Evolutionary conservation across 2,797 vertebrate species (phyloP).

Genomic region (Aphelocoma californica): DNA sequence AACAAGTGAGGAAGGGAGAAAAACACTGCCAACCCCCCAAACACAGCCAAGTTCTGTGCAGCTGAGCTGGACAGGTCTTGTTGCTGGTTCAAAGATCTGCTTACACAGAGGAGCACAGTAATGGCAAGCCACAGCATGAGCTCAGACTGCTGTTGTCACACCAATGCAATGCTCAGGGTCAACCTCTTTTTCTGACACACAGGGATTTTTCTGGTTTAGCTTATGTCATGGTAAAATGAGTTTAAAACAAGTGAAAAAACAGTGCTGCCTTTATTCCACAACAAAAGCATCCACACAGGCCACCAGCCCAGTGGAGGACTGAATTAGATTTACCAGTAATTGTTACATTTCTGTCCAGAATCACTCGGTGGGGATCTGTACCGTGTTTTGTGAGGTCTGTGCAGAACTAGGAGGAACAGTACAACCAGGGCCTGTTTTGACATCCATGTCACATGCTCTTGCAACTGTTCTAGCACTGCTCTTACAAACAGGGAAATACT

Average conservation of each 20-base stretch:
- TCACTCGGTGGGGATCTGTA: background rate
- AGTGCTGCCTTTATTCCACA: background rate
- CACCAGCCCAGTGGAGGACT: background rate
- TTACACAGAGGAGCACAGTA: background rate
- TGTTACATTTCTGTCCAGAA: background rate
- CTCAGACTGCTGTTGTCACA: background rate
- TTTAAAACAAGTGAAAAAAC: background rate
- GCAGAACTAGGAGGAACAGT: background rate
- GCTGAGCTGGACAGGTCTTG: background rate
- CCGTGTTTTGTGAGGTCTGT: background rate
- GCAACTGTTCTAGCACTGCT: background rate
- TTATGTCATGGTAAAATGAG: background rate
- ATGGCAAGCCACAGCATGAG: background rate
- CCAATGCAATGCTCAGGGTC: background rate
- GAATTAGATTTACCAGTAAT: background rate
- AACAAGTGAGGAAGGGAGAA: background rate
- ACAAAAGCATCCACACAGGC: background rate
- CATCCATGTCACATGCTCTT: background rate
- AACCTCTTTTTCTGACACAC: background rate
- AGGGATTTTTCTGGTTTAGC: constrained; percentile 23
- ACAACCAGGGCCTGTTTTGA: background rate
- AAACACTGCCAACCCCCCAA: background rate
- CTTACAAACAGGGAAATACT: background rate
- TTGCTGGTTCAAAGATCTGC: background rate
- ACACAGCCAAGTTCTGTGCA: background rate